These are phyloP conservation scores for Bujurquina vittata DNA, from an alignment of 2,113 vertebrate genomes.

Conservation along the genomic window DNA sequence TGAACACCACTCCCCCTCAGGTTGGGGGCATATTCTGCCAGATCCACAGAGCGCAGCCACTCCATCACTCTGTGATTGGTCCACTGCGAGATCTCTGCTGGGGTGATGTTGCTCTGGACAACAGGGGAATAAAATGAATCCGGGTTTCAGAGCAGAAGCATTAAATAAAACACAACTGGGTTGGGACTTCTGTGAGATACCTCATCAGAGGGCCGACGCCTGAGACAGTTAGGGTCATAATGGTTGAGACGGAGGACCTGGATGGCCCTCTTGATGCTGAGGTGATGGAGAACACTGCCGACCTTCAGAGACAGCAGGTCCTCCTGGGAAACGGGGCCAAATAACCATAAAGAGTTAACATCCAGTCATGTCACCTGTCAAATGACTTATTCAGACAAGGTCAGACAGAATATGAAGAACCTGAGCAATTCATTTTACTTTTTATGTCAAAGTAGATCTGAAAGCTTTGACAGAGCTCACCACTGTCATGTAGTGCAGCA, in stretches of 20 bases:
- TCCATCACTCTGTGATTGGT: conserved; percentile 99
- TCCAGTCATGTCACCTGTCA: not conserved
- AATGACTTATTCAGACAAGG: not conserved
- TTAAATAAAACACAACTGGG: not conserved
- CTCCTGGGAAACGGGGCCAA: conserved; percentile 79
- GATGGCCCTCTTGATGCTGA: conserved; percentile 95
- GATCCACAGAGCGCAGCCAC: conserved; percentile 94
- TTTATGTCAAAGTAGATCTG: not conserved
- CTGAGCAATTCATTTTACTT: not conserved
- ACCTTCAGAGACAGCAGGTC: conserved; percentile 95
- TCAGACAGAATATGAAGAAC: not conserved
- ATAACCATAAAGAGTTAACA: not conserved
- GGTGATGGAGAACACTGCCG: conserved; percentile 94
- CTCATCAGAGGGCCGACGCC: conserved; percentile 92
- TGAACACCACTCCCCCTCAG: conserved; percentile 96
- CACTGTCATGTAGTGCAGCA: conserved; percentile 95
- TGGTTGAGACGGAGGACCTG: conserved; percentile 93
- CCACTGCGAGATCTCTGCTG: conserved; percentile 93
- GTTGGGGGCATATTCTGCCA: conserved; percentile 97
- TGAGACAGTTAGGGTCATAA: conserved; percentile 91
- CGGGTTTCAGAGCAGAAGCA: not conserved
- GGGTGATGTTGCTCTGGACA: conserved; percentile 85
- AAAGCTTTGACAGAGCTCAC: conserved; percentile 76
- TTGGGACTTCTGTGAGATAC: conserved; percentile 60
- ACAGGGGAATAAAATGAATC: not conserved